Evolutionary conservation across 2,888 invertebrate genomes (phyloP), one percentile per base, ranked within the genome.

Genomic region (Temnothorax unifasciatus): DNA sequence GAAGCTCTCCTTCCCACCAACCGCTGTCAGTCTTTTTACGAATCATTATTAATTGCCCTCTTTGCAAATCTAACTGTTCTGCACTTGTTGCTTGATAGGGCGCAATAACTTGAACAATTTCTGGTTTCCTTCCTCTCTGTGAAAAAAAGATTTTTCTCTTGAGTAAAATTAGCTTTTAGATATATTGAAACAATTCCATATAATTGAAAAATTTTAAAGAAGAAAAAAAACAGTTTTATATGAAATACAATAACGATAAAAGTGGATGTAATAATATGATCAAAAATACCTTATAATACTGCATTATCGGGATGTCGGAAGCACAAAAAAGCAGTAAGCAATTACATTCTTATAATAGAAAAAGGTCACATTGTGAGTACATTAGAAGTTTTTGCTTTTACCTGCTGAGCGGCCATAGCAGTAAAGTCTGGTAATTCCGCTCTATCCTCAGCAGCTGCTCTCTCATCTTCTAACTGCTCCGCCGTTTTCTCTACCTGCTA

Each of bases 1-100:
- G 99, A 63, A 99, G 95, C 95, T 99, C 99, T 1, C 99, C 99
- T 95, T 99, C 99, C 99, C 99, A 99, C 99, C 99, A 99, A 29
- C 99, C 99, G 69, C 98, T 98, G 91, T 98, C 97, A 0, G 99
- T 98, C 94, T 99, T 99, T 95, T 99, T 99, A 34, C 99, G 96
- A n/a, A 99, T 98, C 96, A 98, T 98, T 83, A 99, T 97, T 82
- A 99, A 95, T 93, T 99, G 99, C 0, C 99, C 99, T 84, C 98
- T 97, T 90, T 97, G 97, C 50, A 99, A 96, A 21, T 98, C 97
- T 59, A 99, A 95, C 94, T 99, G 99, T 93, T 99, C 99, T 0
- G 97, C 95, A 92, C 99, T 99, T 77, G 97, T 98, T 0, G 99
- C 98, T 87, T 98, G 97, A 93, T 99, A 99, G 6, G 97, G 97